Base-by-base conservation (phyloP, 2,888 invertebrate species). In the Dynastes grantii region DNA sequence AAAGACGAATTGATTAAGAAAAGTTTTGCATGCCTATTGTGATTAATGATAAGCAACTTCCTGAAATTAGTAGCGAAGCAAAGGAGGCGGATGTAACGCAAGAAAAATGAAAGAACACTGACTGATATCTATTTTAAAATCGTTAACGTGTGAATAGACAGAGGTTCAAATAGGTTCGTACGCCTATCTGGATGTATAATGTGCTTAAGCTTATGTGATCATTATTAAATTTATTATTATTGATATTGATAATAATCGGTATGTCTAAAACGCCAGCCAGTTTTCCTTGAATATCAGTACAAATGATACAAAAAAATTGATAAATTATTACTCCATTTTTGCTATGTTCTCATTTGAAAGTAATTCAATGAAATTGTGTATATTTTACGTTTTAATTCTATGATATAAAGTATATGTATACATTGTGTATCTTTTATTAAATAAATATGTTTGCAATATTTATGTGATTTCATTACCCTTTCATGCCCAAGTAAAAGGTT, bases 391-490 rank as follows among this genome's bases (percentile, higher is more conserved):
- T 73, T 27, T 73, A 73, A 77, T 70, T 79, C 65, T 77, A 53
- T 77, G 77, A 79, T 63, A 77, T 63, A 75, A 58, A 70, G 65
- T 76, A 71, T 79, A 79, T 79, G 76, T 79, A 77, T 77, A 77
- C 77, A 51, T 73, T 75, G 73, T 77, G 77, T 79, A 79, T 65
- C 79, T 76, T 73, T 79, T 73, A 79, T 79, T 79, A 77, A 79
- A 79, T 79, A 79, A 79, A 77, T 79, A 79, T 79, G 79, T 79
- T 79, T 79, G 77, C 77, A 76, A 73, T 73, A 73, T 13, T 4
- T 40, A 6, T 58, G 37, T 37, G 13, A 32, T 63, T 32, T 63
- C 2, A 32, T 29, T 63, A 13, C 11, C 8, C 16, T 37, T 37
- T 37, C 37, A 22, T 22, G 22, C 22, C 22, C 22, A 22, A 22